Evolutionary conservation across 2,888 invertebrate genomes (phyloP), one percentile per base, ranked within the genome.

Genomic region (Acleris emargana): DNA sequence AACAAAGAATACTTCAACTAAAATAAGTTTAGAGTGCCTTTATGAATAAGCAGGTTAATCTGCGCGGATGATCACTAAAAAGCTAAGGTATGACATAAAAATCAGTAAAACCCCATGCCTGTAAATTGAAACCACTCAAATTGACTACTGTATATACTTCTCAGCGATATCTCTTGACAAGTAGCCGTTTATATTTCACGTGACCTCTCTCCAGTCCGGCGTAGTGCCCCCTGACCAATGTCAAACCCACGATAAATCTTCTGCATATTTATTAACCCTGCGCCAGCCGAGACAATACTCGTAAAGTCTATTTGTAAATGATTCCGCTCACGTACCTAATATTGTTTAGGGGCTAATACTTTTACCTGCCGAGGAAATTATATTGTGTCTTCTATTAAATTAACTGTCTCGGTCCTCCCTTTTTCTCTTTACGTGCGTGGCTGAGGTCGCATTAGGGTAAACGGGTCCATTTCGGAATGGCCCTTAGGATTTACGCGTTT

Each of bases 321-420:
- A 86, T 86, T 84, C 87, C 42, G 22, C 76, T 82, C 87, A 87
- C 87, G 87, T 87, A 81, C 67, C 80, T 86, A 86, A 87, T 87
- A 87, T 83, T 86, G 86, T 86, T 86, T 85, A 83, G 78, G 79
- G 81, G 83, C 76, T 83, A 85, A 86, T 86, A 86, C 85, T 86
- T 85, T 86, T 84, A 86, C 85, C 87, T 86, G 86, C 72, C 71
- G 76, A 70, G 77, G 77, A 83, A 83, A 86, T 86, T 82, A 86
- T 85, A 78, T 82, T 81, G 80, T 82, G 84, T 81, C 84, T 78
- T 80, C 76, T 74, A 75, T 83, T 80, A 82, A 79, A 85, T 86
- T 83, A 84, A 81, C 79, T 79, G 71, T 73, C 74, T 74, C 64
- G 43, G 25, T 45, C 54, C 72, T 71, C 71, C 69, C 72, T 69